A percentile compares a stretch with the other conserved stretches of the same genome.
These are phyloP conservation scores for Tupiocoris notatus DNA, from an alignment of 2,888 invertebrate genomes.

Conservation along the genomic window DNA sequence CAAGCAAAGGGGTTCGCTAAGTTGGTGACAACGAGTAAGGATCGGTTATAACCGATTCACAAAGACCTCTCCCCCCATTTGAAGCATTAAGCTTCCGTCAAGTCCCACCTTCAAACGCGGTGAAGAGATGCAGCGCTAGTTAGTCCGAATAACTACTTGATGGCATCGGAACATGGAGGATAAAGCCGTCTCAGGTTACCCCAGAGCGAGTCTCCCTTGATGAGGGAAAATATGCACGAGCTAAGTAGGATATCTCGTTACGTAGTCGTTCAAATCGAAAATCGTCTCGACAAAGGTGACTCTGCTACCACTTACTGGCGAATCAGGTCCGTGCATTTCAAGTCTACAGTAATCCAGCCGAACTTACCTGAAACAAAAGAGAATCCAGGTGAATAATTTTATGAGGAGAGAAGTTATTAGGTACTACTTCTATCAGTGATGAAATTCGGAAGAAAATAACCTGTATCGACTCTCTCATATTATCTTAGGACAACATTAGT, in stretches of 20 bases:
- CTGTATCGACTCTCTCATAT: no score
- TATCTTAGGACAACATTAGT: neutral
- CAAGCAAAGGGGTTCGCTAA: neutral
- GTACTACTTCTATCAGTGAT: no score
- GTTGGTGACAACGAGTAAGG: constrained; percentile 5
- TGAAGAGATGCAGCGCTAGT: constrained; percentile 1
- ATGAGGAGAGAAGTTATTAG: no score
- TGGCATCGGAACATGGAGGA: neutral
- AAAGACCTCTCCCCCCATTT: constrained; percentile 16
- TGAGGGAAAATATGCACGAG: neutral
- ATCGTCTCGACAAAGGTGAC: no score
- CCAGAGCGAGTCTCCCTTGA: neutral
- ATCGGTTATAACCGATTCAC: constrained; percentile 29
- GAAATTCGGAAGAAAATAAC: no score
- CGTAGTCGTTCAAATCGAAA: neutral
- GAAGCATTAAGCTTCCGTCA: constrained; percentile 31
- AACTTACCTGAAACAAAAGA: neutral
- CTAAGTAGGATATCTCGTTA: neutral
- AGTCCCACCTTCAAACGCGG: constrained; percentile 4
- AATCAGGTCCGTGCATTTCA: no score
- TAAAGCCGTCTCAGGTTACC: neutral
- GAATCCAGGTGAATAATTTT: no score
- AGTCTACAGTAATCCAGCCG: neutral
- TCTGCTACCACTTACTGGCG: no score
- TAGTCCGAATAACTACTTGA: constrained; percentile 32